Evolutionary conservation across 2,113 vertebrate species (phyloP), one percentile per base, ranked within the genome.

Genomic region (Corvus moneduloides): DNA sequence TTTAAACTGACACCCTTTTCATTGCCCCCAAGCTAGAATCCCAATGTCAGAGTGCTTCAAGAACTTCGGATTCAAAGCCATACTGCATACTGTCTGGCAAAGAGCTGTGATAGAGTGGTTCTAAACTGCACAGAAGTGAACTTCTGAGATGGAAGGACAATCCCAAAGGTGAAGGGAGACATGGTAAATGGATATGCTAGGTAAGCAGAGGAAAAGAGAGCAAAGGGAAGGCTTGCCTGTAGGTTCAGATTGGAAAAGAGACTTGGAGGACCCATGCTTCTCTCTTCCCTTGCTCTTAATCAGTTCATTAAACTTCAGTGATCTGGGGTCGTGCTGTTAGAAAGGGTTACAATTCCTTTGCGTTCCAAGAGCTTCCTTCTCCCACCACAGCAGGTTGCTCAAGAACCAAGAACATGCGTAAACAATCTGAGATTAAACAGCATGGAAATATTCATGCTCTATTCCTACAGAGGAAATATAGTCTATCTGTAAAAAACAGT

Each of bases 21-120:
- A 88, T 94, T 93, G 95, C 91, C 96, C 96, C 84, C 93, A 90
- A 97, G 96, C 96, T 94, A 97, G 92, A 97, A 94, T 93, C 74
- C 94, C 89, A 90, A 27, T 96, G 93, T 95, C 96, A 94, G 84
- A 96, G 86, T 81, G 82, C 90, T 97, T 97, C 94, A 96, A 91
- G 92, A 96, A 80, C 59, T 93, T 86, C 15, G 2, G 73, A 87
- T 88, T 96, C 93, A 84, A 91, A 92, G 64, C 94, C 51, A 33
- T 46, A 32, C 93, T 88, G 86, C 51, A 33, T 46, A 32, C 93
- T 88, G 86, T 84, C 81, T 95, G 81, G 72, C 84, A 87, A 68
- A 88, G 63, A 85, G 56, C 64, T 82, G 24, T 35, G 68, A 73
- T 41, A 54, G 49, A 78, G 48, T 79, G 64, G 44, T 69, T 75